Base-by-base conservation (phyloP, 2,888 invertebrate species). In the Rhagium mordax region DNA sequence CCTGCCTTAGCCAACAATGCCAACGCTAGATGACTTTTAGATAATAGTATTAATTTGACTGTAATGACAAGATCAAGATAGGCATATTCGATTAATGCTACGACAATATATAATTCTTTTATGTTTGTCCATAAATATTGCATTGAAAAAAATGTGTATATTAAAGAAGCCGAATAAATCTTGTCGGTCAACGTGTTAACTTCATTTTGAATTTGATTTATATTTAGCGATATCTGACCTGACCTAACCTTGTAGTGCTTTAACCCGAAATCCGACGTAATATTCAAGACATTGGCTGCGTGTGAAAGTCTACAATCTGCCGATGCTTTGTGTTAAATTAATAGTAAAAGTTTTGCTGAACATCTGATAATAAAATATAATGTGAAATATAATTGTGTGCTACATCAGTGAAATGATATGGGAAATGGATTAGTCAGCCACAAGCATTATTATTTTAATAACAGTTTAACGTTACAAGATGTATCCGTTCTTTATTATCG, bases 241-340 rank as follows among this genome's bases (percentile, higher is more conserved):
- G 71, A 71, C 71, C 71, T 71, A 71, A 71, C 71, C 71, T 66
- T 64, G 70, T 64, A 70, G 70, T 64, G 57, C 61, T 70, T 70
- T 70, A 70, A 64, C 70, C 70, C 70, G 70, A 70, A 70, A 64
- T 64, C 57, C 64, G 47, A 61, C 69, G 69, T 53, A 53, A 68
- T 59, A 59, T 60, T 47, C 48, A 61, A 68, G 59, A 60, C 59
- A 47, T 61, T 51, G 69, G 29, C 41, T 55, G 69, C 61, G 69
- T 55, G 69, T 53, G 69, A 70, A 70, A 61, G 62, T 70, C 55
- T 29, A 48, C 61, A 21, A 61, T 61, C 48, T 47, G 61, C 61
- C 21, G 47, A 60, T 61, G 60, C 69, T 49, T 61, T 61, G 68
- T 51, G 53, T 51, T 70, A 70, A 13, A 29, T 70, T 61, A 61